These are phyloP conservation scores for Camelus bactrianus DNA, from an alignment of 2,113 vertebrate species.

Conservation along the genomic window DNA sequence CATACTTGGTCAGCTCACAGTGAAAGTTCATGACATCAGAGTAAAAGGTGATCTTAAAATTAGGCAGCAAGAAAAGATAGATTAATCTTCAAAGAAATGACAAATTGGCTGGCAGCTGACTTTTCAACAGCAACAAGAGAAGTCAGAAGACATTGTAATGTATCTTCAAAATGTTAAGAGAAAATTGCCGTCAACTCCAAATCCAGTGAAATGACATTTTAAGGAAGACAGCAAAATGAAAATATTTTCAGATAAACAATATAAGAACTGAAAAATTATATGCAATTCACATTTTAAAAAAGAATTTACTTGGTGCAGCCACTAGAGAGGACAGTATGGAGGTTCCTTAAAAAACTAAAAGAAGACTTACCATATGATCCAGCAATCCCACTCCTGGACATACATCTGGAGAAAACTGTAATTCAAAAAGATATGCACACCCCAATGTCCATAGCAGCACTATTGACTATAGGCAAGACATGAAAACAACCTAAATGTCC, in stretches of 20 bases:
- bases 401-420: no score
- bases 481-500: no score
- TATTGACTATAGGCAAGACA: no score
- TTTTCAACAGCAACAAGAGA: neutral
- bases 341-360: no score
- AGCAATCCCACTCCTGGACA: no score
- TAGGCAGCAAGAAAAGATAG: slow-evolving; percentile 7
- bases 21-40: neutral
- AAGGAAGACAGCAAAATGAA: neutral
- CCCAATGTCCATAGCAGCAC: no score
- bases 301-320: neutral
- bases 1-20: neutral
- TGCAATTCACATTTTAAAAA: neutral
- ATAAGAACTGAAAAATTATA: neutral
- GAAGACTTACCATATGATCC: no score
- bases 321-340: no score
- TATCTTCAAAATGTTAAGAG: slow-evolving; percentile 1
- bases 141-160: neutral
- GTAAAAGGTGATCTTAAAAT: neutral
- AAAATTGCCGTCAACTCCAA: neutral
- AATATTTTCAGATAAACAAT: neutral
- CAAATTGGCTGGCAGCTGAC: neutral
- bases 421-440: no score
- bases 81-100: slow-evolving; percentile 21
- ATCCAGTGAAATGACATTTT: neutral